Percentiles rank a stretch among this genome's conserved stretches.
These are phyloP conservation scores for Psittacula derbiana DNA, from an alignment of 2,797 vertebrate species.

Conservation along the genomic window DNA sequence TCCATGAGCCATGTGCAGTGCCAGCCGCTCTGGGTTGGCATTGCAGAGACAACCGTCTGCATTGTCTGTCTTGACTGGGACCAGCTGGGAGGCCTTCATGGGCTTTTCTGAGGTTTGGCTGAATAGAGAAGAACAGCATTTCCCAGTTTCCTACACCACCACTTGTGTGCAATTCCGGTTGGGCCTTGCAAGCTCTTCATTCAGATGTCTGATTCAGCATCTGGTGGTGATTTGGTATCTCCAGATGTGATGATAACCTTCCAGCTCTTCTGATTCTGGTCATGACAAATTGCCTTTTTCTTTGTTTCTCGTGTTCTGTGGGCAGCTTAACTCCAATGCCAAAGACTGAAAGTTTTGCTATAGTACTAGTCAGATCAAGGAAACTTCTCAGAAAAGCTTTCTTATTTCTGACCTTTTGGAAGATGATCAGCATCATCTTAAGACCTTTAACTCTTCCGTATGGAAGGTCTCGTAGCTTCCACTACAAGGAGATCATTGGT, in stretches of 20 bases:
- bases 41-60: not conserved
- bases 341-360: not conserved
- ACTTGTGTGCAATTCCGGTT: not conserved
- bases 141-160: not conserved
- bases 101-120: not conserved
- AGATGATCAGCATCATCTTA: not conserved
- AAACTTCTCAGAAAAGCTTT: not conserved
- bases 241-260: not conserved
- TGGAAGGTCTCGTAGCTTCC: not conserved
- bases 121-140: not conserved
- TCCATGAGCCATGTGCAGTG: not conserved
- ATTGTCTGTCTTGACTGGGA: not conserved
- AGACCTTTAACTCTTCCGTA: not conserved
- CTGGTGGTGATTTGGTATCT: not conserved
- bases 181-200: not conserved
- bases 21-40: accelerated
- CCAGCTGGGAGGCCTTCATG: not conserved
- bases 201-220: slow-evolving; percentile 20
- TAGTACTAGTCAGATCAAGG: not conserved
- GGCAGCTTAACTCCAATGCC: not conserved
- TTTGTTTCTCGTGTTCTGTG: not conserved
- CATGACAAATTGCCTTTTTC: not conserved
- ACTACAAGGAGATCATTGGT: not conserved
- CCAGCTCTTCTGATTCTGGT: not conserved
- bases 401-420: not conserved